These are phyloP conservation scores for Anas acuta DNA, from an alignment of 2,797 vertebrate species.

Conservation along the genomic window DNA sequence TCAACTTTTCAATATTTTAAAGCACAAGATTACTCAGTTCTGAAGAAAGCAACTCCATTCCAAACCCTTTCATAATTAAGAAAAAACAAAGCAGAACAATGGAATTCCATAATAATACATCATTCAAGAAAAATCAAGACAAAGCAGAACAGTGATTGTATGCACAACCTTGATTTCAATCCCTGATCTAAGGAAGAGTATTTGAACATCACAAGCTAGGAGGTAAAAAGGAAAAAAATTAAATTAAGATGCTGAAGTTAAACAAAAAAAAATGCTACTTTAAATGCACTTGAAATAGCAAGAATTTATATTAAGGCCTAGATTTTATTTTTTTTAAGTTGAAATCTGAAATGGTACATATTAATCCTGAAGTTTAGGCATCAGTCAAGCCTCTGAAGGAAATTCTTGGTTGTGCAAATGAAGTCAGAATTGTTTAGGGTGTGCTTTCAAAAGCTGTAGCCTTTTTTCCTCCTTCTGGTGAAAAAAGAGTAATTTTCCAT, in stretches of 20 bases:
- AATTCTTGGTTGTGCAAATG: not conserved
- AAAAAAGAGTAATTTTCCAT: not conserved
- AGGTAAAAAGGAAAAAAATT: not conserved
- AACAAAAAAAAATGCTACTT: not conserved
- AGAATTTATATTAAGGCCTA: not conserved
- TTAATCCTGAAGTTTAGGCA: not conserved
- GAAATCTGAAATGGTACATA: not conserved
- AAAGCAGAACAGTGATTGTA: not conserved
- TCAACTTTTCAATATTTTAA: not conserved
- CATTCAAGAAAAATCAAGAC: not conserved
- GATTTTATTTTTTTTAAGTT: not conserved
- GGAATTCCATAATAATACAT: not conserved
- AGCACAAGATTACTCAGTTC: not conserved
- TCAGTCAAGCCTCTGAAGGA: not conserved
- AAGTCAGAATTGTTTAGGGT: not conserved
- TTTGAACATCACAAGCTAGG: not conserved
- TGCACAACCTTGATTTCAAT: not conserved
- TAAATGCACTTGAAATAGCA: not conserved
- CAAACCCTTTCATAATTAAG: not conserved
- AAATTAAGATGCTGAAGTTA: not conserved
- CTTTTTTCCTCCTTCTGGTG: not conserved
- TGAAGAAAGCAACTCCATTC: not conserved
- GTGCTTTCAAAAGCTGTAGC: not conserved
- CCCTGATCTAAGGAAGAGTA: not conserved
- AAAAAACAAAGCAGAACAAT: not conserved